Evolutionary conservation across 2,888 invertebrate species (phyloP).

Genomic region (Chrysodeixis includens): DNA sequence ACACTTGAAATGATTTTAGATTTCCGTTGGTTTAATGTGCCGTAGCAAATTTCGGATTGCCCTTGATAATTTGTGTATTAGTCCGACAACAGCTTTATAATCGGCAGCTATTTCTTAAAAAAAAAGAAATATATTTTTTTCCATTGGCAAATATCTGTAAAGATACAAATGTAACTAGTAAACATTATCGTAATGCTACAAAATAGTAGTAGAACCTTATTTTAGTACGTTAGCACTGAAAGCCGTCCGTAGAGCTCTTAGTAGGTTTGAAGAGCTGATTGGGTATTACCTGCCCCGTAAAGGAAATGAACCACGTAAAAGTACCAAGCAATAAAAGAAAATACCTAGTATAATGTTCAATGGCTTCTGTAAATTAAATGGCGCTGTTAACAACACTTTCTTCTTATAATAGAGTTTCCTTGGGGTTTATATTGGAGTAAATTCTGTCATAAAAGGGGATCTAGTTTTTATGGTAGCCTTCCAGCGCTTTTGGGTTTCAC

Average conservation of each 20-base stretch:
- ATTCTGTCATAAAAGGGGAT: neutral
- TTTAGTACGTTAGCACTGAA: constrained; percentile 27
- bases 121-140: too few species aligned
- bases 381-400: constrained; percentile 11
- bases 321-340: constrained; percentile 44
- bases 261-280: constrained; percentile 35
- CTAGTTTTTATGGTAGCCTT: too few species aligned
- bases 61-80: constrained; percentile 20
- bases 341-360: constrained; percentile 36
- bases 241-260: constrained; percentile 16
- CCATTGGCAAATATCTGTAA: neutral
- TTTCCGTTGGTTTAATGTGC: constrained; percentile 51
- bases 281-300: constrained; percentile 47
- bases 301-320: constrained; percentile 53
- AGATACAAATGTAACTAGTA: neutral
- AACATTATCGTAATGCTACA: neutral
- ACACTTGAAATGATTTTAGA: constrained; percentile 69
- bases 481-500: too few species aligned
- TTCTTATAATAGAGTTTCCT: neutral
- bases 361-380: constrained; percentile 49
- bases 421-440: neutral
- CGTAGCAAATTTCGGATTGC: constrained; percentile 26
- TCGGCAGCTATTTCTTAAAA: too few species aligned
- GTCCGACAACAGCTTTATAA: constrained; percentile 2
- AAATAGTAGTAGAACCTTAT: constrained; percentile 26